Evolutionary conservation across 2,888 invertebrate genomes (phyloP).

Genomic region (Branchellion lobata): DNA sequence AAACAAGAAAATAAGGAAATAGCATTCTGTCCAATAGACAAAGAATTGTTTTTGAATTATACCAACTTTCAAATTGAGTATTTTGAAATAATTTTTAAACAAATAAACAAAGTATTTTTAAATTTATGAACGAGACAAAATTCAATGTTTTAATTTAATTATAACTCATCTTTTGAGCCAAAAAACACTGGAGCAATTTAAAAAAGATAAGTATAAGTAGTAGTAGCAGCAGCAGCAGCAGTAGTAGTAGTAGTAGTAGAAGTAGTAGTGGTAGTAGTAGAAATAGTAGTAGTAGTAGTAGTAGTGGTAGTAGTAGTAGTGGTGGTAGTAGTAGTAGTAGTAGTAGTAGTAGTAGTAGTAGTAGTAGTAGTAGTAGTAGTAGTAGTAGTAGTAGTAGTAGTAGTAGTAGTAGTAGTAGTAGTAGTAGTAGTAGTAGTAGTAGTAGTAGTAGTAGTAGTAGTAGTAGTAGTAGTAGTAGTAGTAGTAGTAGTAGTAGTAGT

Average conservation of each 20-base stretch:
- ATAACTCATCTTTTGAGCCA: too few species aligned
- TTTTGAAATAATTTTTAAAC: too few species aligned
- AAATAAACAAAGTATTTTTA: too few species aligned
- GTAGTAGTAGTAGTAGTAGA: conserved; percentile 1
- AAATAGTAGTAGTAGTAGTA: conserved; percentile 3
- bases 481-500: conserved; percentile 43
- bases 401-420: conserved; percentile 43
- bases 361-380: conserved; percentile 43
- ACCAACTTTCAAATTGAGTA: too few species aligned
- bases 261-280: too few species aligned
- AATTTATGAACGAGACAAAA: too few species aligned
- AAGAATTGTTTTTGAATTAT: too few species aligned
- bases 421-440: conserved; percentile 45
- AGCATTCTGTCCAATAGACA: too few species aligned
- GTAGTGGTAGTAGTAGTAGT: conserved; percentile 7
- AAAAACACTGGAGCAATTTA: too few species aligned
- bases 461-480: conserved; percentile 44
- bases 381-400: conserved; percentile 41
- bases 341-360: conserved; percentile 15
- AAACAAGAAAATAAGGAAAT: too few species aligned
- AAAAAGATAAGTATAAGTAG: too few species aligned
- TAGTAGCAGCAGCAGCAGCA: not conserved
- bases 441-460: conserved; percentile 45
- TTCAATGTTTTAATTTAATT: too few species aligned
- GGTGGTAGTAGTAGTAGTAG: conserved; percentile 1